phyloP scores from a whole-genome alignment of 2,888 invertebrate species.

The Microctonus hyperodae region DNA sequence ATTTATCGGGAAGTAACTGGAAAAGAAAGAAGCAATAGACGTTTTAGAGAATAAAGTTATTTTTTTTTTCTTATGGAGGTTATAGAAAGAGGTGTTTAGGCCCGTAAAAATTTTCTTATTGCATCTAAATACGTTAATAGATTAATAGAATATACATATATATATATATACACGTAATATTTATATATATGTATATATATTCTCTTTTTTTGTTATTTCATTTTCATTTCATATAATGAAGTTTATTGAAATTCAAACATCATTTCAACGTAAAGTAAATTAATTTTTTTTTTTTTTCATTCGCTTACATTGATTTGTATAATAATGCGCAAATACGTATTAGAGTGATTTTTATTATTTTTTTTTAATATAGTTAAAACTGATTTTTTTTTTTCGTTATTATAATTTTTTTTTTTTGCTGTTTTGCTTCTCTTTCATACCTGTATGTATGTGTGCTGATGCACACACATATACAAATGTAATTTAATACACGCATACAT shows the following conservation, averaged over 20 bases:
- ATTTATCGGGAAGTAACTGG: constrained; percentile 26
- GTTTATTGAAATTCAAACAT: constrained; percentile 62
- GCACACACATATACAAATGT: constrained; percentile 9
- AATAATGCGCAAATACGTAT: constrained; percentile 56
- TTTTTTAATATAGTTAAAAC: constrained; percentile 26
- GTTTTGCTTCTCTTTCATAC: constrained; percentile 35
- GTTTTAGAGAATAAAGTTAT: constrained; percentile 21
- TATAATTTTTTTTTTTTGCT: constrained; percentile 34
- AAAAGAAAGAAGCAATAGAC: constrained; percentile 33
- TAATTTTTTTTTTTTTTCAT: constrained; percentile 47
- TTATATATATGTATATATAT: constrained; percentile 24
- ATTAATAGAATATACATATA: no score
- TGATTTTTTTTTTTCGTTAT: constrained; percentile 26
- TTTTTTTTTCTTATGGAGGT: constrained; percentile 16
- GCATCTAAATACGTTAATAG: constrained; percentile 33
- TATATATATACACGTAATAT: not conserved
- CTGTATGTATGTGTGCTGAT: constrained; percentile 36
- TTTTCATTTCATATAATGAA: constrained; percentile 63
- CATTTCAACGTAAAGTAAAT: constrained; percentile 57
- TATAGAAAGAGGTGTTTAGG: constrained; percentile 16
- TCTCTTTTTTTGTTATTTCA: constrained; percentile 23
- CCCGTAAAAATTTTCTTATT: constrained; percentile 24
- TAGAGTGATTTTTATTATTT: constrained; percentile 39
- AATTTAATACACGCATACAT: constrained; percentile 38
- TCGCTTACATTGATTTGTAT: constrained; percentile 60